Evolutionary conservation across 1,140 invertebrate genomes (phyloP), one percentile per base, ranked within the genome.

Genomic region (Sarcophaga bullata): DNA sequence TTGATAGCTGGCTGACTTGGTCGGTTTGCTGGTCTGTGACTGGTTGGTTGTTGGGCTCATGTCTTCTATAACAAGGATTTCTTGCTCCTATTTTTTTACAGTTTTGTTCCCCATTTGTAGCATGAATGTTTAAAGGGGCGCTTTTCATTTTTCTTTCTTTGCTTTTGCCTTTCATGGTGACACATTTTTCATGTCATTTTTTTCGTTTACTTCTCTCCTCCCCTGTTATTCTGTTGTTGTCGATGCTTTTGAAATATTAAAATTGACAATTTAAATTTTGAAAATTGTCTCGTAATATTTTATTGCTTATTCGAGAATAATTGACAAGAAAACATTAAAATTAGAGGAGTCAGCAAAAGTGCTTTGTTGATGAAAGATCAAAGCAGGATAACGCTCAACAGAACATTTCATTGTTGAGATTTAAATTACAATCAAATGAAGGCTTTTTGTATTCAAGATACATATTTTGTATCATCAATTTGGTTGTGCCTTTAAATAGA

Each of bases 231-330:
- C 4, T 37, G 25, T 37, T 37, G n/a, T 37, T 37, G 25, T 37
- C 25, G 25, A 37, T 37, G 25, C 25, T 37, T 37, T 37, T 37
- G 25, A 37, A 37, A 37, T 37, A 37, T 58, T 58, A 8, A 58
- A 58, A 58, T 58, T n/a, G 54, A 13, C 54, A 58, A 58, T 58
- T 58, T 58, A 58, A 58, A n/a, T 58, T 58, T 58, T 58, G n/a
- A 58, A 58, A 58, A 58, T 58, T 58, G 54, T 58, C 54, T 58
- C 25, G n/a, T 58, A 58, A 58, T 58, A n/a, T 58, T 37, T 58
- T 58, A 58, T 58, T 58, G 13, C 54, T 58, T 58, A 58, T 13
- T n/a, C 15, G 6, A n/a, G 13, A 2, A 13, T 13, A 58, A 58
- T 58, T 58, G 54, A 13, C 54, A n/a, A 13, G 15, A 58, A 58